phyloP scores from a whole-genome alignment of 37 sponge, comb jelly and placozoan genomes.

The Lycopodina hypogea region DNA sequence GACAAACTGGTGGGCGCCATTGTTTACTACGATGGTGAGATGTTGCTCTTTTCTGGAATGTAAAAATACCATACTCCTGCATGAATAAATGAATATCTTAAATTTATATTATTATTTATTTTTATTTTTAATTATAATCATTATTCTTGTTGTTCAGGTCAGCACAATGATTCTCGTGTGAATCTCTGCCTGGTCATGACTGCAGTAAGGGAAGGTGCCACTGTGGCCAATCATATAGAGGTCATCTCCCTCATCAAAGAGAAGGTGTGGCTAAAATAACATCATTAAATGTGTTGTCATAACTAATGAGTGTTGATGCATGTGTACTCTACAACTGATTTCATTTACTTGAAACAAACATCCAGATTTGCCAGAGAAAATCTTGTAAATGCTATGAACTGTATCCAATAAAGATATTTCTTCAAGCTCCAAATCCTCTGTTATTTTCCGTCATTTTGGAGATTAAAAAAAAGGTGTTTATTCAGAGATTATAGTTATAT shows the following conservation, averaged over 20 bases:
- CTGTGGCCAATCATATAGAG: conserved; percentile 85
- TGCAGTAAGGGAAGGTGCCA: conserved; percentile 91
- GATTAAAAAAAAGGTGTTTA: too few relatives aligned
- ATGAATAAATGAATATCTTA: background rate
- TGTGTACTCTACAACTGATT: background rate
- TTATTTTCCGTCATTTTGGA: too few relatives aligned
- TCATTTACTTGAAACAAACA: background rate
- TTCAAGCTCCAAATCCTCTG: too few relatives aligned
- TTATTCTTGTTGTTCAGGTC: conserved; percentile 45
- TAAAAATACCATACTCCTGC: background rate
- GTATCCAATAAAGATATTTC: too few relatives aligned
- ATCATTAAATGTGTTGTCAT: too few relatives aligned
- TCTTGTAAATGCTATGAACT: too few relatives aligned
- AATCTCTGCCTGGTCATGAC: conserved; percentile 88
- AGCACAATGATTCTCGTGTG: conserved; percentile 99
- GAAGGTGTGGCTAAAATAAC: conserved; percentile 10
- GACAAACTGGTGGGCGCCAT: conserved; percentile 84
- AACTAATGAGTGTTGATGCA: background rate
- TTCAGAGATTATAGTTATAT: too few relatives aligned
- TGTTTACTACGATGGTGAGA: conserved; percentile 93
- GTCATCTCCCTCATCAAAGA: conserved; percentile 59
- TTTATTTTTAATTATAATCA: too few relatives aligned
- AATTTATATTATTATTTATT: too few relatives aligned
- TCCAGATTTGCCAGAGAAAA: too few relatives aligned
- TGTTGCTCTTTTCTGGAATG: too few relatives aligned